A percentile compares a stretch with the other conserved stretches of the same genome.
Conservation (phyloP, 2,797 vertebrate genomes). For the Sebastes miniatus region DNA sequence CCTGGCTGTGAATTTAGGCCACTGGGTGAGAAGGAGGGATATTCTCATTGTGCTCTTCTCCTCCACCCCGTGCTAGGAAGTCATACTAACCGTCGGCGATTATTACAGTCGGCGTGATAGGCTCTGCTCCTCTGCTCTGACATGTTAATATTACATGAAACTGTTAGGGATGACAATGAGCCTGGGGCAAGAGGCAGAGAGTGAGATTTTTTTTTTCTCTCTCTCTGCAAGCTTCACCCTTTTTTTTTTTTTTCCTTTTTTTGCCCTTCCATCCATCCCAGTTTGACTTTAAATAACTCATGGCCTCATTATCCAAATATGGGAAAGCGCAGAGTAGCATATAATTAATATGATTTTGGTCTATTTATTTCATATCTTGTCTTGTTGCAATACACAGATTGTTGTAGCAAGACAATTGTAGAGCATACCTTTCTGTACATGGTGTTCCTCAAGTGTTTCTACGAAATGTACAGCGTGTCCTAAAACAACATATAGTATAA, state of each 20-base stretch:
- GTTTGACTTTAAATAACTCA: constrained; percentile 75
- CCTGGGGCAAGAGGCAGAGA: constrained; percentile 60
- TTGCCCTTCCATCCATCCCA: constrained; percentile 34
- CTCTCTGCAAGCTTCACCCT: constrained; percentile 27
- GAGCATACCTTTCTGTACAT: neutral
- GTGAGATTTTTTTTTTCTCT: neutral
- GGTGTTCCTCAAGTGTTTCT: neutral
- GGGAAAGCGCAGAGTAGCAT: constrained; percentile 49
- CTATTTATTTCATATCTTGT: constrained; percentile 55
- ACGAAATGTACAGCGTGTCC: neutral
- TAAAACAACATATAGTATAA: neutral
- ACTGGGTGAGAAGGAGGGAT: constrained; percentile 62
- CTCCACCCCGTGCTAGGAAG: constrained; percentile 28
- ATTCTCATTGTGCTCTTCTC: constrained; percentile 34
- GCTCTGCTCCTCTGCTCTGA: constrained; percentile 64
- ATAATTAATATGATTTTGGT: constrained; percentile 66
- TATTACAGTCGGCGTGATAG: constrained; percentile 58
- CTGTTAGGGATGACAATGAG: constrained; percentile 76
- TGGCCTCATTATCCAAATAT: constrained; percentile 81
- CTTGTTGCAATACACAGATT: constrained; percentile 25
- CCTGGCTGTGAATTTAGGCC: constrained; percentile 67
- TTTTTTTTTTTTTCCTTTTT: constrained; percentile 34
- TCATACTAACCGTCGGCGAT: constrained; percentile 51
- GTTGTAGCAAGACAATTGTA: neutral
- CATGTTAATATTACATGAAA: constrained; percentile 81